A percentile compares a stretch with the other conserved stretches of the same genome.
phyloP scores from a whole-genome alignment of 2,888 invertebrate species.

The Odontothrips loti region DNA sequence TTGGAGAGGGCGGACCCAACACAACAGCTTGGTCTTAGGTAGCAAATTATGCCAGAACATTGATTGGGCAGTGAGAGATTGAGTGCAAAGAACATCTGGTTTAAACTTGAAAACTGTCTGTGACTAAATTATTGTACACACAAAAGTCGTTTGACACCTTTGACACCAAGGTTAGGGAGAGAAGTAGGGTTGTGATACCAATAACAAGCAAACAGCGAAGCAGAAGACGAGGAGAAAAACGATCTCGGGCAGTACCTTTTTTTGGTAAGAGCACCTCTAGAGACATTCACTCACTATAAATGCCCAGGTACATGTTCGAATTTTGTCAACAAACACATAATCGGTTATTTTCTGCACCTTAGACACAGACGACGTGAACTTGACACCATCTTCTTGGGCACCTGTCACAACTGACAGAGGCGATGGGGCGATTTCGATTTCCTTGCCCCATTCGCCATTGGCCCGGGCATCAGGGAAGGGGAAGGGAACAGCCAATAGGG shows the following conservation, averaged over 20 bases:
- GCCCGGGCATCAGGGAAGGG: too few species aligned
- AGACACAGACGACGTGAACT: constrained; percentile 4
- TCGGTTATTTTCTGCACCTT: background rate
- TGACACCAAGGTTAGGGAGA: background rate
- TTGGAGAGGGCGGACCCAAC: background rate
- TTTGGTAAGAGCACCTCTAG: background rate
- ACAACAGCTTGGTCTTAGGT: background rate
- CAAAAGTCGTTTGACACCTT: background rate
- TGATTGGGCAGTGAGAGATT: background rate
- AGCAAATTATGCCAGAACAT: background rate
- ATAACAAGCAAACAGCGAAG: constrained; percentile 8
- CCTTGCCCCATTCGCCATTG: background rate
- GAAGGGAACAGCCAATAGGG: background rate
- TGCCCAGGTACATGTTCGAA: background rate
- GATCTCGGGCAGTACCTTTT: background rate
- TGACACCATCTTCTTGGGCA: background rate
- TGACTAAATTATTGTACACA: too few species aligned
- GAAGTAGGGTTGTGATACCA: constrained; percentile 3
- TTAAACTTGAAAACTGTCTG: background rate
- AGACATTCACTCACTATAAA: background rate
- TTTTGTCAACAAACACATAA: background rate
- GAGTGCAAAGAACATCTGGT: background rate
- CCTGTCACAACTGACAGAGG: constrained; percentile 1
- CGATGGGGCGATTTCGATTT: background rate
- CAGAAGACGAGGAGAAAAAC: background rate